Conservation (phyloP, 2,888 invertebrate genomes). For the Perdita meconis region DNA sequence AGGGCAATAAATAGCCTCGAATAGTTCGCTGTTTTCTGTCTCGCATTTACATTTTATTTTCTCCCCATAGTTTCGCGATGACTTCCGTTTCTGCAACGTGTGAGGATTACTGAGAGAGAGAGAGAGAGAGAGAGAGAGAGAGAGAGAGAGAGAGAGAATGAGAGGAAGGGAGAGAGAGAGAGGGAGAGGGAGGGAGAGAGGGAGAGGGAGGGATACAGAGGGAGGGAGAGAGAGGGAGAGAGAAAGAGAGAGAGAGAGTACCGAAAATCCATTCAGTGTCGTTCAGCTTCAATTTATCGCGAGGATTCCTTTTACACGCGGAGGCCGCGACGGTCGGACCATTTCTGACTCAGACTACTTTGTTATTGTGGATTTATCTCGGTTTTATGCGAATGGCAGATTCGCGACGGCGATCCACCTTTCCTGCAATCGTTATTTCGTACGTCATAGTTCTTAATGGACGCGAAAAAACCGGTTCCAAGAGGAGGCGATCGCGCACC, state of each 20-base stretch:
- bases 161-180: no score
- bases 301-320: slow-evolving; percentile 19
- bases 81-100: neutral
- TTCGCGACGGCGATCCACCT: neutral
- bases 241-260: no score
- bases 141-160: no score
- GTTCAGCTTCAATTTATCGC: neutral
- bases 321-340: neutral
- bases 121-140: no score
- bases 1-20: slow-evolving; percentile 19
- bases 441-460: slow-evolving; percentile 49
- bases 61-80: neutral
- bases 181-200: no score
- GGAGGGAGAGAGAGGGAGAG: no score
- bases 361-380: slow-evolving; percentile 14
- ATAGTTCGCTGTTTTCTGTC: slow-evolving; percentile 9
- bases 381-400: slow-evolving; percentile 19
- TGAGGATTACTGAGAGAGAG: no score
- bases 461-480: slow-evolving; percentile 41
- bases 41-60: neutral
- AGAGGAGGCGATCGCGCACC: neutral
- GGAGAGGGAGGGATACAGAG: no score
- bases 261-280: neutral
- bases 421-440: slow-evolving; percentile 26
- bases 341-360: slow-evolving; percentile 33